Percentiles rank a stretch among this genome's conserved stretches.
Evolutionary conservation across 2,888 invertebrate genomes (phyloP).

Genomic region (Pherbina coryleti): DNA sequence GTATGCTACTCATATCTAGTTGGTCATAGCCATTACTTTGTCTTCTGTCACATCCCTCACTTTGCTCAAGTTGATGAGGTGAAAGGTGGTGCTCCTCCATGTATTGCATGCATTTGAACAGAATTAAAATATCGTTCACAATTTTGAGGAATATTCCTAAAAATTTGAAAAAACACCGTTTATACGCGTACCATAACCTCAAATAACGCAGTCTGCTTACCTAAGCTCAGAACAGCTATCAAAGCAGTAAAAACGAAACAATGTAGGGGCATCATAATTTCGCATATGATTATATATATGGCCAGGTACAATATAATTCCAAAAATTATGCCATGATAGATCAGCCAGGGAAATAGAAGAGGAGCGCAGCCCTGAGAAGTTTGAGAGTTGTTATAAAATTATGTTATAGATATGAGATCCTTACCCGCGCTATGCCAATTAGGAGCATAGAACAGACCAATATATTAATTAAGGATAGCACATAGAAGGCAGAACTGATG

Average conservation of each 20-base stretch:
- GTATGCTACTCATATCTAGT: not conserved
- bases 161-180: not conserved
- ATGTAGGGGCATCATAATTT: conserved; percentile 55
- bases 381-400: not conserved
- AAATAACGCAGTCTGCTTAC: conserved; percentile 41
- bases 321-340: conserved; percentile 57
- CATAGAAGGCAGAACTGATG: conserved; percentile 53
- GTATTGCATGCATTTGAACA: conserved; percentile 55
- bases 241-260: conserved; percentile 55
- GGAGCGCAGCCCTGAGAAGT: conserved; percentile 49
- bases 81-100: not conserved
- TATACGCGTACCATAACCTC: not conserved
- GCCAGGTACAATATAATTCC: conserved; percentile 55
- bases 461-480: conserved; percentile 56
- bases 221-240: conserved; percentile 50
- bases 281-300: conserved; percentile 41
- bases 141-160: conserved; percentile 57
- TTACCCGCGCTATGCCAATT: conserved; percentile 56
- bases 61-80: not conserved
- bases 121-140: conserved; percentile 56
- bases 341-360: conserved; percentile 57
- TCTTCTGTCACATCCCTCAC: not conserved
- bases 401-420: conserved; percentile 23
- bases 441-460: conserved; percentile 55
- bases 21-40: not conserved